Evolutionary conservation across 2,797 vertebrate species (phyloP), one percentile per base, ranked within the genome.

Genomic region (Chelon auratus): DNA sequence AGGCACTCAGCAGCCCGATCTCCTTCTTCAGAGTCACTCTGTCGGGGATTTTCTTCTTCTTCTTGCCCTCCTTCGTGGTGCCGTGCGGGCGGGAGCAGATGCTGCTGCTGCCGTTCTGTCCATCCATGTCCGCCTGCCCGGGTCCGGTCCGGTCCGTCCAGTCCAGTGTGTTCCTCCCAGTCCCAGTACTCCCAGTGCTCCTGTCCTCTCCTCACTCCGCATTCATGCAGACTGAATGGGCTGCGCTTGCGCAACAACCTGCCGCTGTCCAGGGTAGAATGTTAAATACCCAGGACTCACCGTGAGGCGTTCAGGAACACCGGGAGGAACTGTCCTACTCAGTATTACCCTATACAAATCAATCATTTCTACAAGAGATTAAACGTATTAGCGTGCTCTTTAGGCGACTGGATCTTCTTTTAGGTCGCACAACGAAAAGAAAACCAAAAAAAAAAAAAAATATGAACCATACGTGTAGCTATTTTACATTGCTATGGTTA

Each of bases 21-120:
- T 98, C 97, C 92, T 98, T 98, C 94, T 98, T 98, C 62, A 98
- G 94, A 9, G 96, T 91, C 83, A 98, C 97, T 22, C 95, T 92
- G 68, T 96, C 96, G 0, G 92, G 81, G 78, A 88, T 72, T 30
- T 81, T 51, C 68, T 89, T 58, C 53, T 75, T 59, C 67, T 66
- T 74, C 42, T 51, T 17, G 56, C 73, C 73, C 55, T 84, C 72
- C 76, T 78, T 72, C 76, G 26, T 72, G 66, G 72, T 64, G 51
- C 69, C 54, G 8, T 67, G 69, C 65, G 76, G 62, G 68, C 84
- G 53, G 45, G 81, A 72, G 72, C 75, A 76, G 62, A 62, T 45
- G 80, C 73, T 57, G 68, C 80, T 48, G 74, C 78, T 75, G 71
- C 92, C 90, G 72, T 89, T 93, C 83, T 90, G 94, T 91, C 94